Evolutionary conservation across 2,113 vertebrate genomes (phyloP).

Genomic region (Garra rufa): DNA sequence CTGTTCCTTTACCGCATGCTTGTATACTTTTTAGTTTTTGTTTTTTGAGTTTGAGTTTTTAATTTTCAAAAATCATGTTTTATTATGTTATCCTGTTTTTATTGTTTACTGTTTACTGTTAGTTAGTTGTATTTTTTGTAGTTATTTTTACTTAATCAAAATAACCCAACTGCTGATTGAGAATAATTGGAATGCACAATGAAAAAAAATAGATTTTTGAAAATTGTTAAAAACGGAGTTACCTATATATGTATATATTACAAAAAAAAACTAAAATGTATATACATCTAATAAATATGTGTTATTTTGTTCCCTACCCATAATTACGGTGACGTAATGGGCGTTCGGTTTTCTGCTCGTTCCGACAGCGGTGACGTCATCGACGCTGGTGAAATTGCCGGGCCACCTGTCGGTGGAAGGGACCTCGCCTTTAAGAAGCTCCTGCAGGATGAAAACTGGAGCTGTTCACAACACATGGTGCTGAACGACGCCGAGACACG

Average conservation of each 20-base stretch:
- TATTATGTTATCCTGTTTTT: too few species aligned
- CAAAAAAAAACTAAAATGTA: too few species aligned
- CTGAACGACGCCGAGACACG: slow-evolving; percentile 33
- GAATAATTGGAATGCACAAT: too few species aligned
- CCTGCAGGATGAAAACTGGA: slow-evolving; percentile 44
- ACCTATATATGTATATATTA: too few species aligned
- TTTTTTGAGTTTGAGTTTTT: too few species aligned
- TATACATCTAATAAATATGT: neutral
- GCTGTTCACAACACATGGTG: slow-evolving; percentile 54
- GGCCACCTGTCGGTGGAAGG: slow-evolving; percentile 77
- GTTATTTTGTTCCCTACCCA: slow-evolving; percentile 55
- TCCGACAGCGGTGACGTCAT: slow-evolving; percentile 78
- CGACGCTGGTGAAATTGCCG: slow-evolving; percentile 76
- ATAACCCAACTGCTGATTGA: too few species aligned
- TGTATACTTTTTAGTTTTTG: neutral
- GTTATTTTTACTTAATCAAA: too few species aligned
- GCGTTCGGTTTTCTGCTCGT: slow-evolving; percentile 39
- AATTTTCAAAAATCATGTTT: too few species aligned
- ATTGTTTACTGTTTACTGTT: too few species aligned
- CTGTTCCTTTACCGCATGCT: neutral
- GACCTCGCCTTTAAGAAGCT: slow-evolving; percentile 74
- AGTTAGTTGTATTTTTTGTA: too few species aligned
- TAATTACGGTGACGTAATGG: slow-evolving; percentile 68
- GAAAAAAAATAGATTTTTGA: too few species aligned
- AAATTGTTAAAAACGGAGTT: too few species aligned